Percentiles rank a stretch among this genome's conserved stretches.
Evolutionary conservation across 2,113 vertebrate genomes (phyloP).

Genomic region (Ia io): DNA sequence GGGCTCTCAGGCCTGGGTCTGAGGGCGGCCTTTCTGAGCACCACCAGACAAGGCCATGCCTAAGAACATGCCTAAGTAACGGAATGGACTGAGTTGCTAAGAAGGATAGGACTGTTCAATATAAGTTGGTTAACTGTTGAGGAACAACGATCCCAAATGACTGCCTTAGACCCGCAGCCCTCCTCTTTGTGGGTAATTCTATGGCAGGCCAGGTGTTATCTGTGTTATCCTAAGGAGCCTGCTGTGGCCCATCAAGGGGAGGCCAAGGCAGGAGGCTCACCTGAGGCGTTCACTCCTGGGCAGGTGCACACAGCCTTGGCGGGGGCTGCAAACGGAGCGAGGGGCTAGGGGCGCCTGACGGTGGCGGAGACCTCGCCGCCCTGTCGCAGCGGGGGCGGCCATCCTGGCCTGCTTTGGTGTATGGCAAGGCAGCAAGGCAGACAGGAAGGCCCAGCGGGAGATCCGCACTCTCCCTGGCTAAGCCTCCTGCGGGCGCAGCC

Average conservation of each 20-base stretch:
- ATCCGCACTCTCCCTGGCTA: too few species aligned
- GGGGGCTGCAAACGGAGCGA: not conserved
- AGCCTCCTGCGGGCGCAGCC: not conserved
- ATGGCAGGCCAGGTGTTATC: not conserved
- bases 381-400: not conserved
- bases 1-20: not conserved
- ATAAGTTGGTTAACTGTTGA: not conserved
- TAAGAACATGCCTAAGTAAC: not conserved
- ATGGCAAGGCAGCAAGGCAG: rapidly evolving
- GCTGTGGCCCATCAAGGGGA: rapidly evolving
- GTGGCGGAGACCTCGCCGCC: not conserved
- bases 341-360: not conserved
- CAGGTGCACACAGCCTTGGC: rapidly evolving
- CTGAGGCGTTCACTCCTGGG: rapidly evolving
- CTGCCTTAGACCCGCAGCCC: not conserved
- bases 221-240: not conserved
- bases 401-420: not conserved
- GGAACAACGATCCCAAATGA: not conserved
- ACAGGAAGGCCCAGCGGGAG: not conserved
- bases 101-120: not conserved
- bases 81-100: not conserved
- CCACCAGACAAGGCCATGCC: not conserved
- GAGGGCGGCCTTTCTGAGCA: not conserved
- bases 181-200: not conserved
- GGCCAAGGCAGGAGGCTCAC: not conserved